Evolutionary conservation across 1,140 invertebrate genomes (phyloP), one percentile per base, ranked within the genome.

Genomic region (Macrosteles quadrilineatus): DNA sequence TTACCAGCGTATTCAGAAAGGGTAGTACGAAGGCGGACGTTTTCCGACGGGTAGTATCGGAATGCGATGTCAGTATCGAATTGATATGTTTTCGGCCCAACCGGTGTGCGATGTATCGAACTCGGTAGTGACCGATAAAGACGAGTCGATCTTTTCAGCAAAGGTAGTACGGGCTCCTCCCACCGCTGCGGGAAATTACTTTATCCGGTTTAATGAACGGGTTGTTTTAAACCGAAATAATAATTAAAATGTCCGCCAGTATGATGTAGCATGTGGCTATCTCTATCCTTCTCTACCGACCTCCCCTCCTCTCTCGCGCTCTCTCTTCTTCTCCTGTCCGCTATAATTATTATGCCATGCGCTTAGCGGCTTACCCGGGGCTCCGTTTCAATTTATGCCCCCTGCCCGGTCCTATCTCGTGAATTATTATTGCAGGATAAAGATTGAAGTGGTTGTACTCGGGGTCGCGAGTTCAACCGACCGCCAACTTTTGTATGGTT

Each of bases 201-300:
- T 63, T 63, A 63, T 63, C 59, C n/a, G 29, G 12, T 32, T 50
- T 63, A 63, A 63, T 63, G 59, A 63, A 63, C 59, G 59, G 59
- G 59, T 63, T 63, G 59, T 63, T 63, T 63, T 63, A 29, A 63
- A 63, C 59, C 59, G 32, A 63, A 63, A 63, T 63, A 63, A 63
- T 63, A 63, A 63, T 63, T 63, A 63, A 63, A 63, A 63, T 63
- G 59, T 63, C 59, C 29, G 59, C 2, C 59, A n/a, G 1, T n/a
- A 63, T 63, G 59, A 63, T 63, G 59, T 31, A 63, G 59, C 59
- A 63, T 32, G 47, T 50, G 47, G 47, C 47, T 50, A 50, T 50
- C 47, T 50, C 47, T 50, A 19, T 50, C 47, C 21, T 21, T 50
- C 14, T 50, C 47, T 50, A 3, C 21, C 6, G 4, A 4, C 47